Percentiles rank a stretch among this genome's conserved stretches.
These are phyloP conservation scores for Pterophyllum scalare DNA, from an alignment of 2,113 vertebrate genomes.

Conservation along the genomic window DNA sequence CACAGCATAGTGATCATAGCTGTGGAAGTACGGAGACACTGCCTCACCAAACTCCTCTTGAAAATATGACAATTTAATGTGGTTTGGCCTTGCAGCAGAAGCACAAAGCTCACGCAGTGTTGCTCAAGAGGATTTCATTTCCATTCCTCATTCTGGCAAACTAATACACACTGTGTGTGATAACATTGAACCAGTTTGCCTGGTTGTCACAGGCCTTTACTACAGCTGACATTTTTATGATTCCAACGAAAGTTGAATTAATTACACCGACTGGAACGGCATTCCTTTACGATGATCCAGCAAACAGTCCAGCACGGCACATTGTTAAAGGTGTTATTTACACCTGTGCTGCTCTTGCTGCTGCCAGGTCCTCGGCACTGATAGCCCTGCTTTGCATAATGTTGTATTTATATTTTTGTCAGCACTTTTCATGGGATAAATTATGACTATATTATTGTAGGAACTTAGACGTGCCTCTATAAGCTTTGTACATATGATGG, in stretches of 20 bases:
- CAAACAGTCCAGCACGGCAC: background rate
- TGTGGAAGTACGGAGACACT: slow-evolving; percentile 27
- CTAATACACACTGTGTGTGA: background rate
- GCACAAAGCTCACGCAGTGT: background rate
- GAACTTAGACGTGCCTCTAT: background rate
- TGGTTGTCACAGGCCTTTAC: background rate
- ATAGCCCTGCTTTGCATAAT: background rate
- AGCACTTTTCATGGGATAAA: background rate
- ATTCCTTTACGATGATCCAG: background rate
- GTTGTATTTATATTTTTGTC: background rate
- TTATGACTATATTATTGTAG: background rate
- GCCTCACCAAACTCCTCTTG: background rate
- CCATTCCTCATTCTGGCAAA: background rate
- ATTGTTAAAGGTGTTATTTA: background rate
- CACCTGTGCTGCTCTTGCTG: background rate
- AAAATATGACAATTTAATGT: slow-evolving; percentile 40
- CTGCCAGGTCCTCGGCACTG: background rate
- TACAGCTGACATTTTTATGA: background rate
- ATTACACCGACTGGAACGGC: background rate
- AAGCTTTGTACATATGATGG: background rate
- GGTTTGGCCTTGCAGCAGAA: slow-evolving; percentile 10
- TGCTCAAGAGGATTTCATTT: slow-evolving; percentile 10
- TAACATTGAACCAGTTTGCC: background rate
- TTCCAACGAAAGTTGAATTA: background rate
- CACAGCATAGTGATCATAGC: slow-evolving; percentile 27